Evolutionary conservation across 2,888 invertebrate genomes (phyloP).

Genomic region (Plebejus anna): DNA sequence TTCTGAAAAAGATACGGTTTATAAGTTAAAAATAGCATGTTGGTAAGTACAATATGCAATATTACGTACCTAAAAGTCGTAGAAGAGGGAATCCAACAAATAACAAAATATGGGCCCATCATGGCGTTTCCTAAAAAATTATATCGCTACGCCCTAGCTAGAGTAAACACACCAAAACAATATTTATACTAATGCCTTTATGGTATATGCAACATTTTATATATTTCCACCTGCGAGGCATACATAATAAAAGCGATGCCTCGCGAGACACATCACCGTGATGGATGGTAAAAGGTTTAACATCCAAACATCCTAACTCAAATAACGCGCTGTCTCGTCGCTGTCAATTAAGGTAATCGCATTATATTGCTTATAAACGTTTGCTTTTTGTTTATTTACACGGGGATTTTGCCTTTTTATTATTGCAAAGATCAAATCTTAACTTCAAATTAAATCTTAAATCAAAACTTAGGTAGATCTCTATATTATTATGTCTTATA

Average conservation of each 20-base stretch:
- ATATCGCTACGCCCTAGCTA: no score
- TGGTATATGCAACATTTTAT: not conserved
- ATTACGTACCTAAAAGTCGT: no score
- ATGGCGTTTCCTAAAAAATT: no score
- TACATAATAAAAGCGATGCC: not conserved
- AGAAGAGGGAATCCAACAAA: no score
- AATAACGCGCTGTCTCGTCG: constrained; percentile 1
- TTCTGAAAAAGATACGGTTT: not conserved
- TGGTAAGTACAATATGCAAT: no score
- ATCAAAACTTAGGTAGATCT: no score
- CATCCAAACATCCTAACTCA: constrained; percentile 9
- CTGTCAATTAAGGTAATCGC: constrained; percentile 12
- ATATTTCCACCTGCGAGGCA: not conserved
- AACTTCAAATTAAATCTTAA: no score
- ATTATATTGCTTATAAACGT: constrained; percentile 6
- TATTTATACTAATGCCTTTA: not conserved
- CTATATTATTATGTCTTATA: no score
- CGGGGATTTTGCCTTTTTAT: not conserved
- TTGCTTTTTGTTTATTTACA: not conserved
- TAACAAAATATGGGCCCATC: no score
- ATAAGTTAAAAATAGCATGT: no score
- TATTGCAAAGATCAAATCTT: not conserved
- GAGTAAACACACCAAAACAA: no score
- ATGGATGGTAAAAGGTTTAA: constrained; percentile 5
- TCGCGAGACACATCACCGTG: not conserved